Conservation (phyloP, 2,888 invertebrate genomes). For the Lutraria lutraria region DNA sequence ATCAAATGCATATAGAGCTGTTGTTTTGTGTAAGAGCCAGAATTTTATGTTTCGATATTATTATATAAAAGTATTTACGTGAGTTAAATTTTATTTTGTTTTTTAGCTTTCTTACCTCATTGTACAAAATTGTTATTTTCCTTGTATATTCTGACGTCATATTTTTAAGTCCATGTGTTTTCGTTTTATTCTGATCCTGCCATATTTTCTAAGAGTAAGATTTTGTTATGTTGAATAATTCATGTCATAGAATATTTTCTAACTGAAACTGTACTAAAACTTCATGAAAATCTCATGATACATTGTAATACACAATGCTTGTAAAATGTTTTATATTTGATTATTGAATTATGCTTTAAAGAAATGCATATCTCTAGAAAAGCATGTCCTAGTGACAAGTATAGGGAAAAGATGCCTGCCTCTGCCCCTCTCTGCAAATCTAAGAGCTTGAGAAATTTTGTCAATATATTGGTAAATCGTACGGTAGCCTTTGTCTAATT, state of each 20-base stretch:
- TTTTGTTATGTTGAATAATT: background rate
- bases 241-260: background rate
- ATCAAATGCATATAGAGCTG: no score
- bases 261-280: background rate
- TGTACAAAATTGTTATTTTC: background rate
- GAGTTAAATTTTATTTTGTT: background rate
- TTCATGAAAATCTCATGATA: background rate
- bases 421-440: background rate
- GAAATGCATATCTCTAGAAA: background rate
- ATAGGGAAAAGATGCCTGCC: background rate
- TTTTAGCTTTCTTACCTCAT: slow-evolving; percentile 21
- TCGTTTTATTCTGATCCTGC: background rate
- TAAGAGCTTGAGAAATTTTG: background rate
- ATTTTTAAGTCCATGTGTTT: background rate
- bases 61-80: background rate
- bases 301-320: background rate
- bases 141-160: background rate
- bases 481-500: background rate
- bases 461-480: background rate
- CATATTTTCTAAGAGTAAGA: background rate
- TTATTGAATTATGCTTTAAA: background rate
- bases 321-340: background rate
- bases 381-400: background rate
- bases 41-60: background rate
- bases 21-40: no score